These are phyloP conservation scores for Tachysurus fulvidraco DNA, from an alignment of 2,113 vertebrate genomes.

Conservation along the genomic window DNA sequence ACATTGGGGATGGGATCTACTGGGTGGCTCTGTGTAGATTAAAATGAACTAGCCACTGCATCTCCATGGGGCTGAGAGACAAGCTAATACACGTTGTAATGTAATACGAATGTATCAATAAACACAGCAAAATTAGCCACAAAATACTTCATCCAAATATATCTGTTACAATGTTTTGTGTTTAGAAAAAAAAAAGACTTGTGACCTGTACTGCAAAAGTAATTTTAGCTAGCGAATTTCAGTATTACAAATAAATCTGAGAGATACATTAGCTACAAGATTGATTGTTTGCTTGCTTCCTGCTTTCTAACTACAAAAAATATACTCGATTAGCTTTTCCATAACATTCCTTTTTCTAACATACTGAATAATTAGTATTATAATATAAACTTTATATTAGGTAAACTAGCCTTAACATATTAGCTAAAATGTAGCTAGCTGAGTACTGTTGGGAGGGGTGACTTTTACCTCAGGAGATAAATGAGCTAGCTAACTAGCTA, in stretches of 20 bases:
- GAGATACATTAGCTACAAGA: not conserved
- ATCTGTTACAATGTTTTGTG: not conserved
- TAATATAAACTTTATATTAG: not conserved
- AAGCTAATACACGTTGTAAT: not conserved
- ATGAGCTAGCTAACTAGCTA: not conserved
- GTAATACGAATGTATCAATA: not conserved
- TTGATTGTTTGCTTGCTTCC: not conserved
- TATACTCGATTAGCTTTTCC: not conserved
- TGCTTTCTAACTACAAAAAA: not conserved
- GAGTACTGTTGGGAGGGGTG: not conserved
- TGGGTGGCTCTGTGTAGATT: constrained; percentile 2
- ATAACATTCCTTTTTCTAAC: too few species aligned
- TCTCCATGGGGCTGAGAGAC: not conserved
- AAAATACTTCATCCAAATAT: not conserved
- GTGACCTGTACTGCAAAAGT: not conserved
- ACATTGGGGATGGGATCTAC: constrained; percentile 28
- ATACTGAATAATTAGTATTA: too few species aligned
- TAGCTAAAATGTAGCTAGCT: not conserved
- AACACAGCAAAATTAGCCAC: not conserved
- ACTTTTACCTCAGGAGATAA: not conserved
- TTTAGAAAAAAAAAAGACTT: not conserved
- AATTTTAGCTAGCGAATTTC: not conserved
- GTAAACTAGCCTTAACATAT: not conserved
- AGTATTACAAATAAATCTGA: not conserved
- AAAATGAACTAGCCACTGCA: not conserved